Conservation (phyloP, 2,113 vertebrate genomes). For the Microcebus jonahi region DNA sequence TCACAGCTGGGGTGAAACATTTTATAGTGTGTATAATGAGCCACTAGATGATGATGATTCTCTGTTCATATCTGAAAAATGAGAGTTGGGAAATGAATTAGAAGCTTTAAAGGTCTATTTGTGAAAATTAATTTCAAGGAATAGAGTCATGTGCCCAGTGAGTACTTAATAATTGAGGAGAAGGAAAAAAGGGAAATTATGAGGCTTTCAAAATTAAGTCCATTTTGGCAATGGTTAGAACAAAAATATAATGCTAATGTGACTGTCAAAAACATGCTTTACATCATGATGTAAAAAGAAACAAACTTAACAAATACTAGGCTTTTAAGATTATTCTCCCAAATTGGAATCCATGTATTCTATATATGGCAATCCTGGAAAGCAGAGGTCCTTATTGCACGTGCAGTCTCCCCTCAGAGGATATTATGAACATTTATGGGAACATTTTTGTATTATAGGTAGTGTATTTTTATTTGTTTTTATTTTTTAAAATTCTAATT, state of each 20-base stretch:
- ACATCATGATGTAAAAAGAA: constrained; percentile 29
- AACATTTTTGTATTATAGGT: constrained; percentile 5
- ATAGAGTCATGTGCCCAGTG: constrained; percentile 38
- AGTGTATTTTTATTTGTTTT: neutral
- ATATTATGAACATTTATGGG: constrained; percentile 2
- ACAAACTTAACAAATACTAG: neutral
- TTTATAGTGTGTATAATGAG: constrained; percentile 71
- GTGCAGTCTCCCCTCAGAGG: neutral
- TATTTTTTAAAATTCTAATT: neutral
- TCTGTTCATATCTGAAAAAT: constrained; percentile 67
- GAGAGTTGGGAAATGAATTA: constrained; percentile 69
- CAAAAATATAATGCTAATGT: constrained; percentile 55
- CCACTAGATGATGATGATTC: constrained; percentile 64
- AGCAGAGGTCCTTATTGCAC: neutral
- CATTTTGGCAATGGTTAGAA: constrained; percentile 56
- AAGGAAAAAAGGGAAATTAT: constrained; percentile 23
- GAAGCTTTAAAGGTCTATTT: constrained; percentile 67
- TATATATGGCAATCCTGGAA: neutral
- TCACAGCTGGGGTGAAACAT: constrained; percentile 68
- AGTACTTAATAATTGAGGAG: constrained; percentile 60
- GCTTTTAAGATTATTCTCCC: constrained; percentile 17
- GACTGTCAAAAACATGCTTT: constrained; percentile 34
- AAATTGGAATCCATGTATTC: neutral
- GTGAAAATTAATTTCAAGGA: constrained; percentile 73
- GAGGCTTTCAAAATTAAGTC: constrained; percentile 43